phyloP scores from a whole-genome alignment of 1,140 invertebrate genomes.

The Camponotus pennsylvanicus region DNA sequence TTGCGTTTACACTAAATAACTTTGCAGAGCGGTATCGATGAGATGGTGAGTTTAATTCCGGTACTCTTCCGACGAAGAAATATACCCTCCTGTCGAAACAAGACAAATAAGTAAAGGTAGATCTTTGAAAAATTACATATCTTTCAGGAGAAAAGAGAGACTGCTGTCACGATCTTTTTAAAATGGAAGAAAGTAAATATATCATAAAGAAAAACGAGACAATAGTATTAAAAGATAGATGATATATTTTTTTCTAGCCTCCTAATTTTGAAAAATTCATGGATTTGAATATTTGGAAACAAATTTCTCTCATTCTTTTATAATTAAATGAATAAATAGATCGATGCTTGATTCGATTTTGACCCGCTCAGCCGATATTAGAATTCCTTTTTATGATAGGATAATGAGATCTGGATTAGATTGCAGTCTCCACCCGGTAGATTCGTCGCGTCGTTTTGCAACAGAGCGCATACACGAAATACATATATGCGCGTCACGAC shows the following conservation, averaged over 20 bases:
- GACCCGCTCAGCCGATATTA: neutral
- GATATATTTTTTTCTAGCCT: neutral
- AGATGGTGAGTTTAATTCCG: conserved; percentile 33
- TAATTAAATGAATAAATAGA: neutral
- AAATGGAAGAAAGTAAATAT: neutral
- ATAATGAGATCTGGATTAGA: neutral
- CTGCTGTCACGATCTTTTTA: neutral
- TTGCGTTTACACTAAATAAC: conserved; percentile 49
- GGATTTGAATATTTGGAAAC: neutral
- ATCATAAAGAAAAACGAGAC: neutral
- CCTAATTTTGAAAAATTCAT: neutral
- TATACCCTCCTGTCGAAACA: neutral
- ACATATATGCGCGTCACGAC: conserved; percentile 65
- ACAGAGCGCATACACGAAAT: conserved; percentile 23
- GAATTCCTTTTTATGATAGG: neutral
- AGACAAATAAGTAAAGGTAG: neutral
- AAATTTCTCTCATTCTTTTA: neutral
- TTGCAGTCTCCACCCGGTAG: neutral
- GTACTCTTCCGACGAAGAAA: conserved; percentile 6
- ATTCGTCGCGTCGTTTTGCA: conserved; percentile 24
- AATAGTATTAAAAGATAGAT: neutral
- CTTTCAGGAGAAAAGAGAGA: too few species aligned
- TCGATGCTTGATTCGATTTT: neutral
- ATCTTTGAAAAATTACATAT: conserved; percentile 22
- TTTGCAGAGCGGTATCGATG: neutral